Percentiles rank a stretch among this genome's conserved stretches.
Conservation (phyloP, 2,797 vertebrate species). For the Vespertilio murinus region DNA sequence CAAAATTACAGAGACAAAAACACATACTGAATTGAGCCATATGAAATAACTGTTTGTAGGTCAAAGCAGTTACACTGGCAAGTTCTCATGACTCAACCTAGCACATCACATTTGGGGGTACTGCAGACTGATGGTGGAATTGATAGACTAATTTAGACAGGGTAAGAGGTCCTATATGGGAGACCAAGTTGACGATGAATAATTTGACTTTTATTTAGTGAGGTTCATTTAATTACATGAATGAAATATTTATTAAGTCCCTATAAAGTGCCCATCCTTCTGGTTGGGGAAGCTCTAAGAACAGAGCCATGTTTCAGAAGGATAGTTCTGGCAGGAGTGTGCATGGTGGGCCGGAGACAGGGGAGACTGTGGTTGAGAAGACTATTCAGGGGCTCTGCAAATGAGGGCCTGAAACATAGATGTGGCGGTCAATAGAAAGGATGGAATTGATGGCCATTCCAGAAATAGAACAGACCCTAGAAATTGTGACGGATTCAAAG, state of each 20-base stretch:
- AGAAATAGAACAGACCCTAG: background rate
- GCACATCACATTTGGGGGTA: background rate
- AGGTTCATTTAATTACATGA: conserved; percentile 19
- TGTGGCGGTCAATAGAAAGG: background rate
- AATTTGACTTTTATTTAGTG: background rate
- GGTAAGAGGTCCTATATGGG: background rate
- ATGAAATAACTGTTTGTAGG: background rate
- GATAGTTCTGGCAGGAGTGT: background rate
- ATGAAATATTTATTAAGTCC: background rate
- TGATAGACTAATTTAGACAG: background rate
- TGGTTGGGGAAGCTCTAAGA: background rate
- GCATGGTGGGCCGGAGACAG: background rate
- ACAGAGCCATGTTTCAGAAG: background rate
- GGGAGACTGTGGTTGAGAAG: background rate
- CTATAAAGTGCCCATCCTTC: background rate
- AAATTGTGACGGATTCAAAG: background rate
- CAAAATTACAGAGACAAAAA: conserved; percentile 11
- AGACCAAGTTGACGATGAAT: background rate
- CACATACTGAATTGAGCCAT: background rate
- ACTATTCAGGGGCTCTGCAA: background rate
- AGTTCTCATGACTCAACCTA: background rate
- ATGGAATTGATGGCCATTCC: background rate
- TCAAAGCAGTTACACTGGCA: background rate
- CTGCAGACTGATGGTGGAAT: background rate
- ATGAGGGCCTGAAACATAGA: background rate